Percentiles rank a stretch among this genome's conserved stretches.
Evolutionary conservation across 2,797 vertebrate genomes (phyloP).

Genomic region (Eospalax fontanierii): DNA sequence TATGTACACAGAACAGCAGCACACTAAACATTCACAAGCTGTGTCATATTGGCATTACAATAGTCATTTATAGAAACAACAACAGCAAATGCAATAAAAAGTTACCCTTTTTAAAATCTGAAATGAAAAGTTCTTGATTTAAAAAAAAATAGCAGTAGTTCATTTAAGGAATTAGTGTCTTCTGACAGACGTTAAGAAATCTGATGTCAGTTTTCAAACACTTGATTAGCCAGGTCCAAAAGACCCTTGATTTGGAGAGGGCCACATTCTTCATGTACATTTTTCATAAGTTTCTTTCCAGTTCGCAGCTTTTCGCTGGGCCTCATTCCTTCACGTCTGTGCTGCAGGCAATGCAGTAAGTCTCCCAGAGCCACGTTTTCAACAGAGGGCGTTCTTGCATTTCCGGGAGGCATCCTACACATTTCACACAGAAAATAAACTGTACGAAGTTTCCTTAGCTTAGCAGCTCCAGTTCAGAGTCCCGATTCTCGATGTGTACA

Average conservation of each 20-base stretch:
- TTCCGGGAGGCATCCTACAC: constrained; percentile 86
- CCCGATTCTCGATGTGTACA: constrained; percentile 85
- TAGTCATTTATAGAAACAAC: constrained; percentile 95
- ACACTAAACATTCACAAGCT: constrained; percentile 99
- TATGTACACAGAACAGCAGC: constrained; percentile 98
- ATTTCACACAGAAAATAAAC: constrained; percentile 74
- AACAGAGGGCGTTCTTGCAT: constrained; percentile 76
- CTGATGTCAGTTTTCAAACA: constrained; percentile 89
- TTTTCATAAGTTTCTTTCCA: constrained; percentile 82
- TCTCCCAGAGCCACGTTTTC: constrained; percentile 84
- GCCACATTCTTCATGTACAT: constrained; percentile 87
- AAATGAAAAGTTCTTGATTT: constrained; percentile 94
- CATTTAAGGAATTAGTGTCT: constrained; percentile 93
- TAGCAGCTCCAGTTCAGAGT: constrained; percentile 91
- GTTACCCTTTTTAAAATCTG: constrained; percentile 95
- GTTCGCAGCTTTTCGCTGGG: constrained; percentile 74
- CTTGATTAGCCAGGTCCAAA: constrained; percentile 85
- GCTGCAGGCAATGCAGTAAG: constrained; percentile 85
- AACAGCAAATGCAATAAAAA: constrained; percentile 95
- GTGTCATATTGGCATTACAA: constrained; percentile 99
- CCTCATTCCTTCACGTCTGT: constrained; percentile 83
- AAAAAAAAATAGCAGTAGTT: constrained; percentile 94
- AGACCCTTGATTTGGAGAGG: constrained; percentile 80
- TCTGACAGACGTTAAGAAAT: constrained; percentile 91
- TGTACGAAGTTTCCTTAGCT: constrained; percentile 84